Conservation (phyloP, 92 coral and sea anemone genomes). For the Muricea muricata region DNA sequence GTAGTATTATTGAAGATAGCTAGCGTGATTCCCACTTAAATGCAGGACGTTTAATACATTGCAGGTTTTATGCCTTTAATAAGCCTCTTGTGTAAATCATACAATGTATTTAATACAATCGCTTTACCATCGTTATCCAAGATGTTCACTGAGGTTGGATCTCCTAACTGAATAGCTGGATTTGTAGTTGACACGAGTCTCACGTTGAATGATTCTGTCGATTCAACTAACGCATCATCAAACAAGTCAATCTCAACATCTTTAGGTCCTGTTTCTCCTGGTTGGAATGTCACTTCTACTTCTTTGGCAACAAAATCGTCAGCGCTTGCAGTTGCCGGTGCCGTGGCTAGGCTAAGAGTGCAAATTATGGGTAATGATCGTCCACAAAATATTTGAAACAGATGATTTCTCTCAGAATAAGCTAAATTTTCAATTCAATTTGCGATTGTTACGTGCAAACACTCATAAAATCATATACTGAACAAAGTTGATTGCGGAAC, state of each 20-base stretch:
- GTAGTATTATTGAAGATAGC: too few species aligned
- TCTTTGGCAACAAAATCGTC: background rate
- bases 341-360: background rate
- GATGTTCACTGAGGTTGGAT: conserved; percentile 11
- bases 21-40: too few species aligned
- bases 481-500: too few species aligned
- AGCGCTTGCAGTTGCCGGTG: background rate
- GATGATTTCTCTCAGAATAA: too few species aligned
- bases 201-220: conserved; percentile 12
- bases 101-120: background rate
- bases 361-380: background rate
- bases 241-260: background rate
- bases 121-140: conserved; percentile 20
- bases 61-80: too few species aligned
- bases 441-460: too few species aligned
- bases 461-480: too few species aligned
- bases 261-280: conserved; percentile 13
- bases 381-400: background rate
- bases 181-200: background rate
- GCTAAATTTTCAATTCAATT: too few species aligned
- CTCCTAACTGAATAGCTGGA: background rate
- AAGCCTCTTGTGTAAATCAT: too few species aligned
- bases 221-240: background rate
- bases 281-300: background rate
- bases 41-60: too few species aligned